Percentiles rank a stretch among this genome's conserved stretches.
These are phyloP conservation scores for Dryomyza anilis DNA, from an alignment of 2,888 invertebrate species.

Conservation along the genomic window DNA sequence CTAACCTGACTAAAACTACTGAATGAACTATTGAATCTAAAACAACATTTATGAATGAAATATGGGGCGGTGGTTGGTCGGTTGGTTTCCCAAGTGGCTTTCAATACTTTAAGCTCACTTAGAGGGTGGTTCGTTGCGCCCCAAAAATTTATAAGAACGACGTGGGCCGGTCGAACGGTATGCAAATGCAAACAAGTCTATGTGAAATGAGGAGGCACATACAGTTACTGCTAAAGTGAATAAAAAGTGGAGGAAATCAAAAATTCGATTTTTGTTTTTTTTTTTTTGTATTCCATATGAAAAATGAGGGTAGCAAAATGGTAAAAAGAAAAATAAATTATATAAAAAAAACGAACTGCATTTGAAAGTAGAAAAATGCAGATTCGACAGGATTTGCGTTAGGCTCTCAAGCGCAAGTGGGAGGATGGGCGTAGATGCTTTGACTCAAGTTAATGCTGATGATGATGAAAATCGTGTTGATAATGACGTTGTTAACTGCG, in stretches of 20 bases:
- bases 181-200: too few relatives aligned
- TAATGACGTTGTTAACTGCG: conserved; percentile 10
- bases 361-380: too few relatives aligned
- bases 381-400: too few relatives aligned
- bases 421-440: too few relatives aligned
- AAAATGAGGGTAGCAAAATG: not conserved
- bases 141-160: not conserved
- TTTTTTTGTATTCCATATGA: not conserved
- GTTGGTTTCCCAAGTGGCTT: not conserved
- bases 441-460: too few relatives aligned
- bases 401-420: too few relatives aligned
- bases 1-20: not conserved
- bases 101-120: not conserved
- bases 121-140: not conserved
- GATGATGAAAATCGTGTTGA: not conserved
- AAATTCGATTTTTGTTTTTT: not conserved
- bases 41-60: not conserved
- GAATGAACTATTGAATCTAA: too few relatives aligned
- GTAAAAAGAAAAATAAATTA: too few relatives aligned
- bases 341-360: too few relatives aligned
- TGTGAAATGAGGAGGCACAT: not conserved
- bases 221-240: not conserved
- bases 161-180: not conserved
- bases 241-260: not conserved
- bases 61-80: not conserved